Percentiles rank a stretch among this genome's conserved stretches.
phyloP scores from a whole-genome alignment of 1,140 invertebrate genomes.

The Anadara kagoshimensis region DNA sequence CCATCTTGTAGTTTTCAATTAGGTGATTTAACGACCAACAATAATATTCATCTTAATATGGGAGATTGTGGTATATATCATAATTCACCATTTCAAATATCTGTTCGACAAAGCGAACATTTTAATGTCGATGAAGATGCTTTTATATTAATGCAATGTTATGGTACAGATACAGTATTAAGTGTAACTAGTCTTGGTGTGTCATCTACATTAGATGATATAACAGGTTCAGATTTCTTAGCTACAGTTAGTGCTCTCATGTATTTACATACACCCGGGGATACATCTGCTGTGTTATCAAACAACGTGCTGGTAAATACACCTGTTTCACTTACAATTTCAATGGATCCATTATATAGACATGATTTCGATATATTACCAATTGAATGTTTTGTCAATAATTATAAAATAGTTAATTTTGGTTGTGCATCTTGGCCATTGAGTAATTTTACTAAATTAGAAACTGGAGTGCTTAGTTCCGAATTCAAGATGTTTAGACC shows the following conservation, averaged over 20 bases:
- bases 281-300: not conserved
- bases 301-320: not conserved
- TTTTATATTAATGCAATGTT: not conserved
- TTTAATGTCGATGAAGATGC: not conserved
- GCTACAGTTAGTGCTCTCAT: not conserved
- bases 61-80: not conserved
- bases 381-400: not conserved
- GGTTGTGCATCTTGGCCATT: not conserved
- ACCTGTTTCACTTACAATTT: not conserved
- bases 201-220: not conserved
- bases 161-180: not conserved
- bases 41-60: not conserved
- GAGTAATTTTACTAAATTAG: not conserved
- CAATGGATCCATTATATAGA: not conserved
- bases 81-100: not conserved
- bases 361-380: not conserved
- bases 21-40: not conserved
- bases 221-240: not conserved
- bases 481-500: constrained; percentile 5
- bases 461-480: not conserved
- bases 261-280: not conserved
- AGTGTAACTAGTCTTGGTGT: not conserved
- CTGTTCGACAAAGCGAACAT: not conserved
- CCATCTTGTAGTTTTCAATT: constrained; percentile 3
- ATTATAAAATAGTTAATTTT: not conserved